Percentiles rank a stretch among this genome's conserved stretches.
phyloP scores from a whole-genome alignment of 2,888 invertebrate species.

The Allolobophora icterica region DNA sequence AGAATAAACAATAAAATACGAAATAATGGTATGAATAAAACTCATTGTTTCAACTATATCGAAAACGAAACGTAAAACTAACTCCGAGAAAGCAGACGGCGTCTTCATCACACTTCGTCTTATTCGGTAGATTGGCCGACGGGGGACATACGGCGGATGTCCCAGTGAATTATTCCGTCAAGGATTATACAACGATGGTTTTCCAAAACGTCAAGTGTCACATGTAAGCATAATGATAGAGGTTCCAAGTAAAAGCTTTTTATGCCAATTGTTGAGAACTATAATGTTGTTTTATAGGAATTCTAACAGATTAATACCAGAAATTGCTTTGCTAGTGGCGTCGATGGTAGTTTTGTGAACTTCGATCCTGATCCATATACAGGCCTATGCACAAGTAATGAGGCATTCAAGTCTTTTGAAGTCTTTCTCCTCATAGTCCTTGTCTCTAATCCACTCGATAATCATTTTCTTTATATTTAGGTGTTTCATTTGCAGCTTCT shows the following conservation, averaged over 20 bases:
- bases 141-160: conserved; percentile 49
- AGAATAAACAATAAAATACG: neutral
- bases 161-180: conserved; percentile 38
- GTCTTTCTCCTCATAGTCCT: too few relatives aligned
- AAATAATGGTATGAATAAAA: neutral
- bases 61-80: conserved; percentile 40
- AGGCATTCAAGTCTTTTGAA: too few relatives aligned
- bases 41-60: neutral
- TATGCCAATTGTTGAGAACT: neutral
- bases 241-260: neutral
- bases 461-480: too few relatives aligned
- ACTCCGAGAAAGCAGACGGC: conserved; percentile 57
- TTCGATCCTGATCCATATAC: too few relatives aligned
- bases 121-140: conserved; percentile 50
- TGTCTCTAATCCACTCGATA: too few relatives aligned
- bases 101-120: conserved; percentile 49
- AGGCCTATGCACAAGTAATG: too few relatives aligned
- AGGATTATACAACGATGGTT: neutral
- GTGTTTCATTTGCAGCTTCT: too few relatives aligned
- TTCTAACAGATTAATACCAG: neutral
- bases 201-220: neutral
- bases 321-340: too few relatives aligned
- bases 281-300: neutral
- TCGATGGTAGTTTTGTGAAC: neutral
- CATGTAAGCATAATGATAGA: neutral